Evolutionary conservation across 2,113 vertebrate species (phyloP).

Genomic region (Lepidothrix coronata): DNA sequence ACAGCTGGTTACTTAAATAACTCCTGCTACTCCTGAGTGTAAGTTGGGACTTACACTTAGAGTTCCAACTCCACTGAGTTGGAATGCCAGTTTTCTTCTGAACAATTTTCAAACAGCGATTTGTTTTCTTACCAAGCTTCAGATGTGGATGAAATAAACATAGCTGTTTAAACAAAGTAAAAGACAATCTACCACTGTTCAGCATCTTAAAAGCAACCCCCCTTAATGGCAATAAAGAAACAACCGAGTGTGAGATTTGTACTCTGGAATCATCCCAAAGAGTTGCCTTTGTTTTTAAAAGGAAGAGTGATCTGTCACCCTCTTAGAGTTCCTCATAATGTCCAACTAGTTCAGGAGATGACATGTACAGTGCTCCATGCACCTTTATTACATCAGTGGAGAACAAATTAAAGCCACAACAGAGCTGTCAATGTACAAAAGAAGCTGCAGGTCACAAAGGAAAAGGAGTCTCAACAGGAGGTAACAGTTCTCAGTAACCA

Average conservation of each 20-base stretch:
- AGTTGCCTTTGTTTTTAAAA: not conserved
- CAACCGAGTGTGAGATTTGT: not conserved
- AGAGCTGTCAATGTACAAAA: not conserved
- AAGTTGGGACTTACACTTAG: too few relatives aligned
- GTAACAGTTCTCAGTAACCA: not conserved
- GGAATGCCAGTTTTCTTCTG: not conserved
- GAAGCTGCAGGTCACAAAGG: not conserved
- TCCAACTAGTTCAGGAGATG: not conserved
- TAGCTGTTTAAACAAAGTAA: not conserved
- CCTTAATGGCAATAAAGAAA: not conserved
- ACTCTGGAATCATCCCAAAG: not conserved
- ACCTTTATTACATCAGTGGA: not conserved
- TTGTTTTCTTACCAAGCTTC: not conserved
- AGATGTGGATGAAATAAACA: not conserved
- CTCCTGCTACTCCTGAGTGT: not conserved
- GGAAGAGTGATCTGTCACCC: not conserved
- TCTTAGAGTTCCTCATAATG: not conserved
- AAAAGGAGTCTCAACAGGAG: not conserved
- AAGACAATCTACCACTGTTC: not conserved
- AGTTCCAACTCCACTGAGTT: not conserved
- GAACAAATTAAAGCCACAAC: not conserved
- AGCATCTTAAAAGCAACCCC: not conserved
- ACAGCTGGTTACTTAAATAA: not conserved
- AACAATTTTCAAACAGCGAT: not conserved
- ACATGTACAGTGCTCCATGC: not conserved